Evolutionary conservation across 2,888 invertebrate genomes (phyloP).

Genomic region (Hydrotaea diabolus): DNA sequence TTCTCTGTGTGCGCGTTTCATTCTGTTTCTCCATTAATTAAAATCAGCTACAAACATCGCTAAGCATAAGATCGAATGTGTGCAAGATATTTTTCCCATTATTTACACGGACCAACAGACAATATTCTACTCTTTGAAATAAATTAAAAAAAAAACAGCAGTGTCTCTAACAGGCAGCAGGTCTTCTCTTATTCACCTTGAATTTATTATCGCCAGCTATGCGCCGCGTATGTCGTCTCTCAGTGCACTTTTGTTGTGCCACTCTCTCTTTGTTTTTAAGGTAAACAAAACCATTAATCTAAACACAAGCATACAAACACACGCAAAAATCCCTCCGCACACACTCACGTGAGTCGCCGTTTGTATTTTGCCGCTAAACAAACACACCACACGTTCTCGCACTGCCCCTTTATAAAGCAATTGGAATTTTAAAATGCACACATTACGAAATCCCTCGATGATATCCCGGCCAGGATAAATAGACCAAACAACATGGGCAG

Average conservation of each 20-base stretch:
- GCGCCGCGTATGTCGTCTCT: not conserved
- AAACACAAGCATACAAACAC: not conserved
- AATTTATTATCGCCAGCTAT: not conserved
- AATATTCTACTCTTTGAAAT: slow-evolving; percentile 6
- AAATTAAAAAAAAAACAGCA: not conserved
- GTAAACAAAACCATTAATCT: slow-evolving; percentile 3
- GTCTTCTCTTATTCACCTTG: not conserved
- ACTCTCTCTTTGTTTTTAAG: not conserved
- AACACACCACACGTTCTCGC: not conserved
- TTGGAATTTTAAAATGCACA: slow-evolving; percentile 2
- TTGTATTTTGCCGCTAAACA: not conserved
- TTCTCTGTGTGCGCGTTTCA: no score
- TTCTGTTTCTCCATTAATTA: no score
- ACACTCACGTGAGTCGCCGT: not conserved
- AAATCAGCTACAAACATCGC: no score
- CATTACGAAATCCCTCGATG: slow-evolving; percentile 5
- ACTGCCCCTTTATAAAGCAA: not conserved
- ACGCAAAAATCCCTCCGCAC: not conserved
- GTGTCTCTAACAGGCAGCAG: not conserved
- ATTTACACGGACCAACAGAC: not conserved
- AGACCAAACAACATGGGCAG: not conserved
- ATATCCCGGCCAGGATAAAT: not conserved
- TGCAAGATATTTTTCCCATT: not conserved
- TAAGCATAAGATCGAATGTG: not conserved
- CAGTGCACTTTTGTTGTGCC: not conserved